phyloP scores from a whole-genome alignment of 2,888 invertebrate species.

The Apantesis nais region DNA sequence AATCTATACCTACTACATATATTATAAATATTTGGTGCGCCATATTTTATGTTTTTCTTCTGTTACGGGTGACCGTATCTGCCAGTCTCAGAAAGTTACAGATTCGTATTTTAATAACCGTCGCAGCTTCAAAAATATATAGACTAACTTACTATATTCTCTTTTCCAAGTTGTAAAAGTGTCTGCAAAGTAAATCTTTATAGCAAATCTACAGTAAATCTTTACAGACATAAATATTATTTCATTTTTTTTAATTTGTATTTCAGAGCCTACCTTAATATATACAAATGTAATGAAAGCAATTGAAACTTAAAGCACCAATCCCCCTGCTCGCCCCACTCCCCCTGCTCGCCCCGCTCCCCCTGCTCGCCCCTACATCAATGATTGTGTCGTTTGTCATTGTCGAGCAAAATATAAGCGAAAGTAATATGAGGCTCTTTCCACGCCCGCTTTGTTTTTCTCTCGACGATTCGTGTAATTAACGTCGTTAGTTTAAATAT shows the following conservation, averaged over 20 bases:
- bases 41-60: too few species aligned
- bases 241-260: background rate
- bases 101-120: too few species aligned
- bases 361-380: background rate
- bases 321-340: background rate
- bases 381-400: background rate
- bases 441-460: background rate
- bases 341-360: background rate
- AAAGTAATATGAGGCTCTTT: background rate
- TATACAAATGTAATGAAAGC: background rate
- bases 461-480: background rate
- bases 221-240: too few species aligned
- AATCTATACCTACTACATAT: too few species aligned
- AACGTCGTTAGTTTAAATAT: background rate
- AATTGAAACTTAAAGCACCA: background rate
- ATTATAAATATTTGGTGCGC: too few species aligned
- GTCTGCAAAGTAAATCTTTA: too few species aligned
- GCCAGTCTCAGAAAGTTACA: too few species aligned
- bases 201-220: too few species aligned
- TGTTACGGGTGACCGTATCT: too few species aligned
- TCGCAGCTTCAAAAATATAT: too few species aligned
- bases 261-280: background rate
- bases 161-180: too few species aligned
- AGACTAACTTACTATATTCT: too few species aligned
- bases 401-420: background rate